Conservation (phyloP, 1,140 invertebrate genomes). For the Campoletis sonorensis region DNA sequence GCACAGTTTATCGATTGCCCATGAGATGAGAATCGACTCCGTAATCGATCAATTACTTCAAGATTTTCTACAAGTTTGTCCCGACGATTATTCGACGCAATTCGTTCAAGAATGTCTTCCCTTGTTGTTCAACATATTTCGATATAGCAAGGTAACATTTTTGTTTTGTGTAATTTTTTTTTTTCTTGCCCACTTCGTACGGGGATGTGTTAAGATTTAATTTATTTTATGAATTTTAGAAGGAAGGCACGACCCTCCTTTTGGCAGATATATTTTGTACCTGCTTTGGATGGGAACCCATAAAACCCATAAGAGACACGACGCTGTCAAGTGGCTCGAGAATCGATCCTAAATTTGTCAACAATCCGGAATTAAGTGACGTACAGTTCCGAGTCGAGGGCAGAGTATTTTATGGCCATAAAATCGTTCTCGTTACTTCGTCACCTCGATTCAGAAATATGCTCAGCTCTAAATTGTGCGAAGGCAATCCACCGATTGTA, state of each 20-base stretch:
- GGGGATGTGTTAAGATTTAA: slow-evolving; percentile 23
- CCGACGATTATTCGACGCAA: slow-evolving; percentile 89
- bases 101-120: slow-evolving; percentile 94
- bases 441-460: slow-evolving; percentile 91
- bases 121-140: slow-evolving; percentile 92
- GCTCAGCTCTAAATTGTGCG: slow-evolving; percentile 87
- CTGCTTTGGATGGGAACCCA: slow-evolving; percentile 91
- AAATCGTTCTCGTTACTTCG: slow-evolving; percentile 93
- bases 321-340: slow-evolving; percentile 84
- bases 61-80: slow-evolving; percentile 92
- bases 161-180: background rate
- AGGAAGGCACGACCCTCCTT: slow-evolving; percentile 91
- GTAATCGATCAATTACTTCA: slow-evolving; percentile 94
- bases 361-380: slow-evolving; percentile 93
- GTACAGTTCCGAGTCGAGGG: slow-evolving; percentile 94
- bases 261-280: slow-evolving; percentile 93
- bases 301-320: slow-evolving; percentile 86
- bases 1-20: slow-evolving; percentile 90
- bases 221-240: slow-evolving; percentile 76
- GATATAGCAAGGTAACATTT: slow-evolving; percentile 87
- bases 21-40: slow-evolving; percentile 87
- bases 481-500: slow-evolving; percentile 88
- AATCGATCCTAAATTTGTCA: slow-evolving; percentile 94
- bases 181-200: background rate
- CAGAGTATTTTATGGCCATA: slow-evolving; percentile 94